Base-by-base conservation (phyloP, 2,797 vertebrate species). In the Podargus strigoides region DNA sequence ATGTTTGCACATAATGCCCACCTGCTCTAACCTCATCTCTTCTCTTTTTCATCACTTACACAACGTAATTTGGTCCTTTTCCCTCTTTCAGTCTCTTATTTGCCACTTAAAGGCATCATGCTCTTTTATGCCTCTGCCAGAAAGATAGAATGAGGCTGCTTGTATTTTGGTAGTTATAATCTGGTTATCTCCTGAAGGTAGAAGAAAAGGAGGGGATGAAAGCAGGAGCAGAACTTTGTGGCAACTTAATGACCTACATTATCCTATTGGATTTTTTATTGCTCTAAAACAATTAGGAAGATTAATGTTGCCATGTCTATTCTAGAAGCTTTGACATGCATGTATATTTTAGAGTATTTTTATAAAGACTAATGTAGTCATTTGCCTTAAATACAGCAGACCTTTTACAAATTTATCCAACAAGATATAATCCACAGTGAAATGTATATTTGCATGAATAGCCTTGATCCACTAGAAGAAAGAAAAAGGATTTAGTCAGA, bases 401-500 rank as follows among this genome's bases (percentile, higher is more conserved):
- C 27, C 36, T 85, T 94, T 85, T 64, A 52, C n/a, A 81, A 56
- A 78, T 68, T 80, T 78, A 58, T 75, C 42, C 82, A 76, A 34
- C 23, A 75, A 66, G 34, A 53, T 37, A 75, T 89, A 95, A 95
- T 92, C 55, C 87, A 84, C 37, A 76, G 36, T 88, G 50, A 94
- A 95, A 91, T 23, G 28, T 23, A 34, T n/a, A 75, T 87, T 89
- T 94, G 47, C 50, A 73, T 67, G 55, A 84, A 72, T 28, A 93
- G 42, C 62, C n/a, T 81, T 86, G 56, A 89, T 89, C 73, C 11
- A 2, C 41, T 86, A 66, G 23, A 14, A 41, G 36, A 78, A 89
- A 69, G 28, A 89, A 91, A 81, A 80, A 28, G 15, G 60, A 89
- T 94, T 95, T 93, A 87, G 27, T 77, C 49, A 74, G 62, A 91